Evolutionary conservation across 92 coral and sea anemone species (phyloP).

Genomic region (Parazoanthus darwini): DNA sequence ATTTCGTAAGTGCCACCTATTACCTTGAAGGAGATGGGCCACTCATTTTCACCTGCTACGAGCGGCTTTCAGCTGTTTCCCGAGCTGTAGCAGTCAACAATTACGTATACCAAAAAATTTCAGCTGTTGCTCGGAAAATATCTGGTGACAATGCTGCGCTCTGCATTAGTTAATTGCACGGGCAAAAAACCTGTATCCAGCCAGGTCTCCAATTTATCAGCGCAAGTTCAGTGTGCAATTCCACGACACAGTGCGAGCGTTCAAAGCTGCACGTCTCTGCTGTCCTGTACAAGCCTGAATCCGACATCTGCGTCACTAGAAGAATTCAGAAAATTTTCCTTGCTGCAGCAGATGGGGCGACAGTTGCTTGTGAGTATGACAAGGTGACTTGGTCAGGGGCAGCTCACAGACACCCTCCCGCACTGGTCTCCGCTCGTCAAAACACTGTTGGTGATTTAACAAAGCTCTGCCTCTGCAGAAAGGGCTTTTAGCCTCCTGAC

Average conservation of each 20-base stretch:
- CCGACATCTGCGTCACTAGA: conserved; percentile 51
- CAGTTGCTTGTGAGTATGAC: conserved; percentile 10
- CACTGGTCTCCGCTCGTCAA: conserved; percentile 53
- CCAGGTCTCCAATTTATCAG: conserved; percentile 51
- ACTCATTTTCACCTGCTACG: conserved; percentile 51
- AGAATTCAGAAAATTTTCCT: conserved; percentile 53
- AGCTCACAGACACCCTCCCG: conserved; percentile 53
- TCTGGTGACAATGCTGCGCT: conserved; percentile 49
- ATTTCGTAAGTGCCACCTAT: conserved; percentile 57
- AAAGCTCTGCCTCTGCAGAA: conserved; percentile 51
- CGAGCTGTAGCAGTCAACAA: conserved; percentile 49
- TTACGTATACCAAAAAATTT: conserved; percentile 29
- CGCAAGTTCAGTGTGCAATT: conserved; percentile 44
- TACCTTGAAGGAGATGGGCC: conserved; percentile 58
- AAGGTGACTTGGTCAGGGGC: conserved; percentile 55
- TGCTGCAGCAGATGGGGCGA: conserved; percentile 37
- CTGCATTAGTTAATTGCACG: conserved; percentile 43
- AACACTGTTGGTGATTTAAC: conserved; percentile 50
- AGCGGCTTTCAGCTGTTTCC: conserved; percentile 54
- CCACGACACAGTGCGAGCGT: conserved; percentile 46
- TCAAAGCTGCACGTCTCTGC: conserved; percentile 42
- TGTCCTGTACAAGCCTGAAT: conserved; percentile 1
- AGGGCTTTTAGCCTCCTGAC: conserved; percentile 37
- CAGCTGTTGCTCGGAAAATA: conserved; percentile 51
- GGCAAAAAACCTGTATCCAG: conserved; percentile 48